These are phyloP conservation scores for Temnothorax ravouxi DNA, from an alignment of 2,888 invertebrate species.

Conservation along the genomic window DNA sequence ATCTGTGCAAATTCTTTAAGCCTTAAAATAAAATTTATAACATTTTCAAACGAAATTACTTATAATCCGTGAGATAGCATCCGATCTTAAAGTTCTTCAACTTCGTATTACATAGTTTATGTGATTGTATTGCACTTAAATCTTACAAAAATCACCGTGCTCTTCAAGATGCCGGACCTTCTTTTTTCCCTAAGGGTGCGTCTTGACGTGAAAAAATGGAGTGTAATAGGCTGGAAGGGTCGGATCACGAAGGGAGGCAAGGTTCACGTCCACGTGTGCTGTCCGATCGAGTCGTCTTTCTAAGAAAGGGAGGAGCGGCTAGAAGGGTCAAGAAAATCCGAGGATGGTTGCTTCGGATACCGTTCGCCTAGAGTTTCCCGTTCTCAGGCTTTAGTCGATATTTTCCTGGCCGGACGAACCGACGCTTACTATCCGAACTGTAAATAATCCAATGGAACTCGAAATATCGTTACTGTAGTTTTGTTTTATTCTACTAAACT, in stretches of 20 bases:
- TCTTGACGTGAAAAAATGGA: constrained; percentile 37
- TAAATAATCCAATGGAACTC: constrained; percentile 32
- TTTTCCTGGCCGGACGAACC: constrained; percentile 60
- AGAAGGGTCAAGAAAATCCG: constrained; percentile 60
- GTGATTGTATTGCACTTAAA: not conserved
- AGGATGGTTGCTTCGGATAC: constrained; percentile 60
- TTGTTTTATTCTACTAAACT: not conserved
- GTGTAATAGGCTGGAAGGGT: constrained; percentile 42
- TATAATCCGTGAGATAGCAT: not conserved
- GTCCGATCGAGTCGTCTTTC: constrained; percentile 65
- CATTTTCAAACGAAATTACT: not conserved
- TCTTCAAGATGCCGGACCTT: constrained; percentile 19
- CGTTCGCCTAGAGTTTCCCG: constrained; percentile 58
- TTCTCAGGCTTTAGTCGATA: constrained; percentile 66
- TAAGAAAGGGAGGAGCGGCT: constrained; percentile 57
- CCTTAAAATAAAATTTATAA: not conserved
- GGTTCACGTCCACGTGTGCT: constrained; percentile 39
- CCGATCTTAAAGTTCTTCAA: not conserved
- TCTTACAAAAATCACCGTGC: not conserved
- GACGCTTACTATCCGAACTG: constrained; percentile 53
- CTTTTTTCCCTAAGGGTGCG: not conserved
- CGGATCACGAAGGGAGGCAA: constrained; percentile 9
- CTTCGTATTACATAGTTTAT: not conserved
- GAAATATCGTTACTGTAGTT: not conserved
- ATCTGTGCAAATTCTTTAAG: not conserved